Evolutionary conservation across 2,797 vertebrate genomes (phyloP).

Genomic region (Remorina albescens): DNA sequence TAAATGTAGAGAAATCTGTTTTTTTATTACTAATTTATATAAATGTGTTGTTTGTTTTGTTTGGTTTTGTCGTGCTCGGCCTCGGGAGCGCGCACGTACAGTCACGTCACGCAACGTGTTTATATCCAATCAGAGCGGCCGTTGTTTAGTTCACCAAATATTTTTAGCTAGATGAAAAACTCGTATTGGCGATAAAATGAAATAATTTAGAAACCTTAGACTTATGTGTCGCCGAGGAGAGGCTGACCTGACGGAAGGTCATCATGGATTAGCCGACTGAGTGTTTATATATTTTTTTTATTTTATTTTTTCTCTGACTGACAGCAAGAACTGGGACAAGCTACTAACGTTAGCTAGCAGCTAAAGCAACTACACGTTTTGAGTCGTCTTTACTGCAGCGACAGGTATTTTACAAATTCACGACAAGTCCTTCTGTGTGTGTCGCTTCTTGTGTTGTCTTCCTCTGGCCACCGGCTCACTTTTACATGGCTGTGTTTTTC

Average conservation of each 20-base stretch:
- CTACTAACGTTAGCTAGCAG: constrained; percentile 70
- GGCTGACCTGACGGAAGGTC: constrained; percentile 40
- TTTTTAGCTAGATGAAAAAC: constrained; percentile 35
- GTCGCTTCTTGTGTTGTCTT: constrained; percentile 69
- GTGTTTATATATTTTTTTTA: too few species aligned
- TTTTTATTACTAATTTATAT: too few species aligned
- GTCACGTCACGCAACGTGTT: constrained; percentile 61
- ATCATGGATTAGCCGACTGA: constrained; percentile 69
- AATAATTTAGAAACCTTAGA: constrained; percentile 11
- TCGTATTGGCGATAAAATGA: constrained; percentile 32
- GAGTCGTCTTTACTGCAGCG: constrained; percentile 59
- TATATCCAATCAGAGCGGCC: constrained; percentile 63
- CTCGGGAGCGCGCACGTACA: constrained; percentile 49
- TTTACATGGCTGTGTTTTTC: constrained; percentile 59
- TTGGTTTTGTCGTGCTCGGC: constrained; percentile 6
- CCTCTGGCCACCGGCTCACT: constrained; percentile 46
- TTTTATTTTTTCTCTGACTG: constrained; percentile 59
- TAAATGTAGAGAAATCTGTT: background rate
- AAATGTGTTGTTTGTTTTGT: background rate
- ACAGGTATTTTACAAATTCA: constrained; percentile 71
- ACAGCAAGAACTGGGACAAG: constrained; percentile 65
- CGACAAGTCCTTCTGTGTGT: constrained; percentile 65
- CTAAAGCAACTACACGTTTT: constrained; percentile 59
- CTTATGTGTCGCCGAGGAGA: constrained; percentile 4
- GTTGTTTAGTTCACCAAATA: constrained; percentile 44